Percentiles rank a stretch among this genome's conserved stretches.
Evolutionary conservation across 30 jellyfish, hydroid and myxozoan genomes (phyloP).

Genomic region (Sanderia malayensis): DNA sequence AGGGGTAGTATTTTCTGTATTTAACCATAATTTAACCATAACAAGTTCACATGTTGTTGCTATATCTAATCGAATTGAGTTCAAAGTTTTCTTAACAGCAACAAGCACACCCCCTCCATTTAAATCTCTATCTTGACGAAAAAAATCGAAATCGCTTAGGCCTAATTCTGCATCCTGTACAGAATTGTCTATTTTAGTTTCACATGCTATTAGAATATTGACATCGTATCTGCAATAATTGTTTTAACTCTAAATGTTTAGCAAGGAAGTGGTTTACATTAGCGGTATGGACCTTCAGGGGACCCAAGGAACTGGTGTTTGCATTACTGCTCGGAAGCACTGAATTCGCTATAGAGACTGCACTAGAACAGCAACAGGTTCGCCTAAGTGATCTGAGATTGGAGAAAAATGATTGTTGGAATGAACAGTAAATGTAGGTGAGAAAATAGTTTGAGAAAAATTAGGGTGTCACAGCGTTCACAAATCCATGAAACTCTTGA

Average conservation of each 20-base stretch:
- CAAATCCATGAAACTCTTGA: not conserved
- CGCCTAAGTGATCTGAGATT: not conserved
- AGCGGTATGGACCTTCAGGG: not conserved
- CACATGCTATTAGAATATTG: constrained; percentile 23
- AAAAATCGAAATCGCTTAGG: constrained; percentile 21
- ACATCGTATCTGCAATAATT: constrained; percentile 24
- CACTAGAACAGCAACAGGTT: not conserved
- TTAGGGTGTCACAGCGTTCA: constrained; percentile 2
- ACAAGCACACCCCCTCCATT: too few species aligned
- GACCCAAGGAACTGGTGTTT: not conserved
- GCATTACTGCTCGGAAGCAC: not conserved
- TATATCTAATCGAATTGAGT: too few species aligned
- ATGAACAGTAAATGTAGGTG: not conserved
- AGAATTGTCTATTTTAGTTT: constrained; percentile 26
- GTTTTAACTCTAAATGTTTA: constrained; percentile 18
- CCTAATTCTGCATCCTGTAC: too few species aligned
- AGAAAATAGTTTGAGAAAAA: too few species aligned
- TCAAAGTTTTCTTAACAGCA: too few species aligned
- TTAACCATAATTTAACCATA: too few species aligned
- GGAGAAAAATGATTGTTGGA: not conserved
- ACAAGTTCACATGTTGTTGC: too few species aligned
- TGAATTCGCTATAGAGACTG: not conserved
- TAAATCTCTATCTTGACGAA: too few species aligned
- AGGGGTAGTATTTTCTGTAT: too few species aligned
- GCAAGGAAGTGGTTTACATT: constrained; percentile 23